Evolutionary conservation across 2,113 vertebrate genomes (phyloP).

Genomic region (Sakesphorus luctuosus): DNA sequence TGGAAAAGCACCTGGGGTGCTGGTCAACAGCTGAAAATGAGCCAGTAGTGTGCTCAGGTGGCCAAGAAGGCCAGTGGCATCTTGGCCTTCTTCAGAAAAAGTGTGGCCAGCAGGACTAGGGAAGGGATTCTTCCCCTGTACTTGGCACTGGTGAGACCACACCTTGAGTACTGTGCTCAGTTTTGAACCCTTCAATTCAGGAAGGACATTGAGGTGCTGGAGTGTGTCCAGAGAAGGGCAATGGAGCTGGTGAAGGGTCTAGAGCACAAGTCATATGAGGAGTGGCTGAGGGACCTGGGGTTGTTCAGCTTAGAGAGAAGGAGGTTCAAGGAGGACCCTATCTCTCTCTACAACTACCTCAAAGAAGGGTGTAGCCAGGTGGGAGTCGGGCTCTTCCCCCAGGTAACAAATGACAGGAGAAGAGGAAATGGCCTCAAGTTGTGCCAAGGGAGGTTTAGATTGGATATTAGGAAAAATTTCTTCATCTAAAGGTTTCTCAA

Average conservation of each 20-base stretch:
- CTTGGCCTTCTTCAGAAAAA: rapidly evolving
- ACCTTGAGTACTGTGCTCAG: not conserved
- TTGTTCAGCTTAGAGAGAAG: not conserved
- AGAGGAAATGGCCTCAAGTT: not conserved
- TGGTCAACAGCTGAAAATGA: not conserved
- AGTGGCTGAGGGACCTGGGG: not conserved
- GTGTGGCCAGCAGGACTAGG: not conserved
- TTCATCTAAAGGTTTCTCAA: not conserved
- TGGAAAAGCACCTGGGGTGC: not conserved
- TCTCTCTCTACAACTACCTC: not conserved
- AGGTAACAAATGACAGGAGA: not conserved
- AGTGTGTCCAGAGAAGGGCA: not conserved
- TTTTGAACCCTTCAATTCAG: not conserved
- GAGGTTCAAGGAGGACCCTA: not conserved
- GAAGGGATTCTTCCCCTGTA: not conserved
- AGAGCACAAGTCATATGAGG: not conserved
- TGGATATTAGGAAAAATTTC: not conserved
- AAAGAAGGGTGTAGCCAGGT: not conserved
- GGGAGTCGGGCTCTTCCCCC: rapidly evolving
- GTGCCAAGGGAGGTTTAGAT: not conserved
- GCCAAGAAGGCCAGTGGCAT: not conserved
- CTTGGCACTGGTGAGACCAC: not conserved
- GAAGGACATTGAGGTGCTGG: not conserved
- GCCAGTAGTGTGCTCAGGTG: not conserved
- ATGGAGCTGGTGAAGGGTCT: not conserved